Evolutionary conservation across 1,140 invertebrate genomes (phyloP).

Genomic region (Lysiphlebus fabarum): DNA sequence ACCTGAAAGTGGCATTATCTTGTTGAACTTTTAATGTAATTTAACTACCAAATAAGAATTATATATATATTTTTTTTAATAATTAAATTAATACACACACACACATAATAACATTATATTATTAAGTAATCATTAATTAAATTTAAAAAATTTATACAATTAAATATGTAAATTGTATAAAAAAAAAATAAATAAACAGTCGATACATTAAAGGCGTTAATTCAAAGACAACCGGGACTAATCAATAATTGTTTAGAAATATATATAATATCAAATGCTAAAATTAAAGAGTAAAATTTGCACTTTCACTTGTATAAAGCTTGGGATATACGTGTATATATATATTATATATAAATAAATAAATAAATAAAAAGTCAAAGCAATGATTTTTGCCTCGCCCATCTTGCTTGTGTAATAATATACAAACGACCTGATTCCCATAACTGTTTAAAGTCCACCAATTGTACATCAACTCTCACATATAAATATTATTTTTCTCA

Average conservation of each 20-base stretch:
- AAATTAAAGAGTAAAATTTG: constrained; percentile 32
- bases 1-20: constrained; percentile 8
- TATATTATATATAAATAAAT: too few species aligned
- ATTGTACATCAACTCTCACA: too few species aligned
- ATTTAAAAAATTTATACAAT: too few species aligned
- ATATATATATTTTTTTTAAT: too few species aligned
- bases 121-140: too few species aligned
- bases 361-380: background rate
- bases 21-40: constrained; percentile 1
- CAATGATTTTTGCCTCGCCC: constrained; percentile 36
- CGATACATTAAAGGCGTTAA: too few species aligned
- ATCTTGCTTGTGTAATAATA: constrained; percentile 35
- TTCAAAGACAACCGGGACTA: constrained; percentile 15
- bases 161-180: too few species aligned
- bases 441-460: constrained; percentile 35
- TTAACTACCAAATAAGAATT: too few species aligned
- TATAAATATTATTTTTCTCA: too few species aligned
- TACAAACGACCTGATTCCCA: constrained; percentile 42
- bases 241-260: constrained; percentile 32
- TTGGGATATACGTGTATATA: constrained; percentile 11
- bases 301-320: constrained; percentile 39
- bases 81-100: too few species aligned
- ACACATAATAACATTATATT: too few species aligned
- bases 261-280: constrained; percentile 25
- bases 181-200: too few species aligned